Evolutionary conservation across 2,888 invertebrate species (phyloP), one percentile per base, ranked within the genome.

Genomic region (Andrena bicolor): DNA sequence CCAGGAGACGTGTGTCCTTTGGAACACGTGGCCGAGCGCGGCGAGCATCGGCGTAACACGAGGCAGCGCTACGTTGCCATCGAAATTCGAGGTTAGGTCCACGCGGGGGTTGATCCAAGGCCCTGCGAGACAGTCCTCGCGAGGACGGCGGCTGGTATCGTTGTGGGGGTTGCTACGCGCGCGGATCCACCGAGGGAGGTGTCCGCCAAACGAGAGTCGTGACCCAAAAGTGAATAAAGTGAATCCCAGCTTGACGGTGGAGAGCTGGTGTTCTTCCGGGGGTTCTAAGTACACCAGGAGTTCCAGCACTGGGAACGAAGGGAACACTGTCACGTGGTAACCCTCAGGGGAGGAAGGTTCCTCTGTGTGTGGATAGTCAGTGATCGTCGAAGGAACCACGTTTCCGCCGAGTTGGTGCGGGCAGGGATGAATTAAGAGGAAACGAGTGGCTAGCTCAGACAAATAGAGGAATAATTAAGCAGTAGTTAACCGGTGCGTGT

Each of bases 21-120:
- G 65, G 61, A 64, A 60, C 86, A 86, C 86, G 86, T 86, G 87
- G 76, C 73, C 70, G 75, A 84, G 82, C 84, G 86, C 70, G 80
- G 72, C 70, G 71, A 26, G 23, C 64, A 51, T 70, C 68, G 41
- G 26, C 65, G 63, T 58, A 70, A 76, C 82, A 82, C 81, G 82
- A 73, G 77, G 83, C 53, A 70, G 41, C 49, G 71, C 64, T 41
- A 20, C 58, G 35, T 20, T 5, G 20, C 58, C 65, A 3, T 69
- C 69, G 65, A 41, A 26, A 60, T 72, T 77, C 41, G 64, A 76
- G 77, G 76, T 76, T 75, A 72, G 74, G 75, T 68, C 58, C 79
- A 66, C 63, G 64, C 69, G 75, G 51, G 10, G 60, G n/a, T 30
- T 32, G 64, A 53, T 26, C 58, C 60, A 53, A 68, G 48, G 60